Base-by-base conservation (phyloP, 1,140 invertebrate genomes). In the Gryon sp. region DNA sequence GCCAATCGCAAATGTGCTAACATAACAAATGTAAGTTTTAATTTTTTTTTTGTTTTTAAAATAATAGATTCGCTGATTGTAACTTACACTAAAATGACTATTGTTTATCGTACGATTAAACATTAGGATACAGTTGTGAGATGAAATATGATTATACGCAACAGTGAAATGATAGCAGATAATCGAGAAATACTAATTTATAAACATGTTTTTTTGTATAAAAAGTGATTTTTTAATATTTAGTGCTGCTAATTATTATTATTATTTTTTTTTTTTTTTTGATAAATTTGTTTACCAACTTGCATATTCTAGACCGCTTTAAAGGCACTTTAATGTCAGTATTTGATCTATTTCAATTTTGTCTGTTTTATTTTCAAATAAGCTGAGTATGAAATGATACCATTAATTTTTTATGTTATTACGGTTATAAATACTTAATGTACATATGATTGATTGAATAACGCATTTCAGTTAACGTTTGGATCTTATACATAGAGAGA, bases 1-100 rank as follows among this genome's bases (percentile, higher is more conserved):
- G 41, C 59, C 69, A 63, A 48, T 57, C 32, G 19, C 40, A 63
- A 66, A 66, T 22, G 7, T 22, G 63, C 41, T 34, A 59, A 45
- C 41, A 15, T 40, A 30, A 63, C 12, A 48, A 50, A 40, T 50
- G n/a, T n/a, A n/a, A n/a, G n/a, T n/a, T n/a, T n/a, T n/a, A n/a
- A n/a, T n/a, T n/a, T n/a, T n/a, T n/a, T n/a, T n/a, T n/a, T n/a
- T n/a, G n/a, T n/a, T n/a, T n/a, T n/a, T n/a, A n/a, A n/a, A n/a
- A n/a, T n/a, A 12, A 6, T 12, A 34, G 32, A 11, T 11, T 3
- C 4, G 4, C 11, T 41, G 19, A 38, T 70, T 52, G 12, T 15
- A 24, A 36, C 36, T 60, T 62, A 72, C n/a, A 62, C 2, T 72
- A 55, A 46, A 55, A 62, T 72, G 40, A 72, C 68, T 72, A 48